phyloP scores from a whole-genome alignment of 2,113 vertebrate species.

The Hystrix brachyura region DNA sequence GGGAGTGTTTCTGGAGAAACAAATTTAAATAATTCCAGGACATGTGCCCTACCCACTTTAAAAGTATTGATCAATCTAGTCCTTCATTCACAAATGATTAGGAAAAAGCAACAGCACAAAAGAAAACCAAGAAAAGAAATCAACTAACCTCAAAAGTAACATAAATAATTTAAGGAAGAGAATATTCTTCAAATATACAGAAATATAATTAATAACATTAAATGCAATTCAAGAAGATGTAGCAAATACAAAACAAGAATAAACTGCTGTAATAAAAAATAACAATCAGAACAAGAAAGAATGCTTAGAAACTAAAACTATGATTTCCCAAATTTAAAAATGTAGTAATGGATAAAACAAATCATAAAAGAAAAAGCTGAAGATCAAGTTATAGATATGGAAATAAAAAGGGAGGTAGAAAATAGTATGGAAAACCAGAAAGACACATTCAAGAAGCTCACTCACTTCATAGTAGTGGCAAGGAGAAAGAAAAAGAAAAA shows the following conservation, averaged over 20 bases:
- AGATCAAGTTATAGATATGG: background rate
- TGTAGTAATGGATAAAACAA: background rate
- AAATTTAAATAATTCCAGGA: background rate
- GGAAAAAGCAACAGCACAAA: background rate
- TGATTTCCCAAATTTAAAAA: constrained; percentile 15
- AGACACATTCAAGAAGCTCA: background rate
- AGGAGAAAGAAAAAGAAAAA: background rate
- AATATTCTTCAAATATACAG: background rate
- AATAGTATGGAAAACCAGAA: background rate
- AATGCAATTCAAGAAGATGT: background rate
- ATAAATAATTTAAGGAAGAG: background rate
- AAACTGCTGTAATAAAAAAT: background rate
- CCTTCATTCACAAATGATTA: constrained; percentile 9
- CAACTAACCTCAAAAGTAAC: background rate
- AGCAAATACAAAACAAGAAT: background rate
- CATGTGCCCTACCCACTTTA: background rate
- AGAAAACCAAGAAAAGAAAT: constrained; percentile 44
- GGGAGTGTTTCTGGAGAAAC: background rate
- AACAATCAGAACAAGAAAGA: background rate
- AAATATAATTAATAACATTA: background rate
- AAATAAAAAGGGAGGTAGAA: background rate
- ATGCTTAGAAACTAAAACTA: constrained; percentile 50
- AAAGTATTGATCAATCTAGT: background rate
- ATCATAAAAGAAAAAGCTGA: constrained; percentile 14
- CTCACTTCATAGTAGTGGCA: background rate